These are phyloP conservation scores for Syngnathus rostellatus DNA, from an alignment of 2,797 vertebrate genomes.

Conservation along the genomic window DNA sequence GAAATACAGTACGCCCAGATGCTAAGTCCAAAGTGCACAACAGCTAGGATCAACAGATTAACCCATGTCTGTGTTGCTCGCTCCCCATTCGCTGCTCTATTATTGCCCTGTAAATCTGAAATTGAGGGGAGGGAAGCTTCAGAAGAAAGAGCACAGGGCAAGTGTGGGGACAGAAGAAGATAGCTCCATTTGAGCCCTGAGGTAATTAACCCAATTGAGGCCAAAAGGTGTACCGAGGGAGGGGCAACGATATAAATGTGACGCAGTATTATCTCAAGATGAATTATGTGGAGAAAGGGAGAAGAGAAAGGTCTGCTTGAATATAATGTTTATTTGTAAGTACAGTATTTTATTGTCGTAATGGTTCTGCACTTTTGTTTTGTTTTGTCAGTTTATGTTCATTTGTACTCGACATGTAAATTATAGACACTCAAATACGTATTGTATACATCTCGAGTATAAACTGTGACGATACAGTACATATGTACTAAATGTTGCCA, in stretches of 20 bases:
- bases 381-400: not conserved
- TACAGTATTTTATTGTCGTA: not conserved
- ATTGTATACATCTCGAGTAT: not conserved
- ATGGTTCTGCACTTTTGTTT: not conserved
- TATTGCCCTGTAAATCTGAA: conserved; percentile 46
- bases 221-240: conserved; percentile 39
- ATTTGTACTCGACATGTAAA: not conserved
- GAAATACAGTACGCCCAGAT: conserved; percentile 40
- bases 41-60: conserved; percentile 63
- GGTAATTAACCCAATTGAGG: conserved; percentile 62
- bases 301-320: not conserved
- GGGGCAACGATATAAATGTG: conserved; percentile 16
- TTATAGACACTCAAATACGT: not conserved
- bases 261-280: conserved; percentile 26
- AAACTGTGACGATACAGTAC: not conserved
- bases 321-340: not conserved
- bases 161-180: conserved; percentile 20
- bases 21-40: conserved; percentile 52
- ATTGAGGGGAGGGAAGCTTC: conserved; percentile 27
- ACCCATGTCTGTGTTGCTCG: conserved; percentile 54
- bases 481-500: not conserved
- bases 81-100: conserved; percentile 43
- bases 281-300: conserved; percentile 11
- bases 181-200: conserved; percentile 36
- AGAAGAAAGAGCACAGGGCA: conserved; percentile 39